Evolutionary conservation across 2,888 invertebrate species (phyloP).

Genomic region (Hydroisotoma schaefferi): DNA sequence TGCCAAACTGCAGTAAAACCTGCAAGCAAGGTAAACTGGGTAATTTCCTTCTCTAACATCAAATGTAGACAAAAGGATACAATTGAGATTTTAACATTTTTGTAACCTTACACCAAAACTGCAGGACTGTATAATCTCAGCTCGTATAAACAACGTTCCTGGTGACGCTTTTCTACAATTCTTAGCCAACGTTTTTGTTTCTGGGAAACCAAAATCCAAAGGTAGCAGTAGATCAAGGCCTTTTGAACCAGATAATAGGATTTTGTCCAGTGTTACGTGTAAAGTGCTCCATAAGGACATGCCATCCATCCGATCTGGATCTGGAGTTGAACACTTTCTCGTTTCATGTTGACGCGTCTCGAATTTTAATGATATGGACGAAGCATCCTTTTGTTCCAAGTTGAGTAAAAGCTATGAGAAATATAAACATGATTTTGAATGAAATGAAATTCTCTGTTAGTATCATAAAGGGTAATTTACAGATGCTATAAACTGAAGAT

Average conservation of each 20-base stretch:
- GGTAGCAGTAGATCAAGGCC: slow-evolving; percentile 3
- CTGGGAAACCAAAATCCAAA: slow-evolving; percentile 8
- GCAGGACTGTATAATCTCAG: slow-evolving; percentile 11
- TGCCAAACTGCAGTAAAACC: slow-evolving; percentile 39
- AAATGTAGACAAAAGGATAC: neutral
- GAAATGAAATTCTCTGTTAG: neutral
- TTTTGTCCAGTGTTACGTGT: slow-evolving; percentile 2
- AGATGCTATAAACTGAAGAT: slow-evolving; percentile 17
- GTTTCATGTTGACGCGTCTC: slow-evolving; percentile 4
- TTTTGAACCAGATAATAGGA: neutral
- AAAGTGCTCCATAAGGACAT: slow-evolving; percentile 8
- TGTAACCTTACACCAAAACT: slow-evolving; percentile 10
- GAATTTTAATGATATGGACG: slow-evolving; percentile 10
- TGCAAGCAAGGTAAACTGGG: neutral
- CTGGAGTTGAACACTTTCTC: slow-evolving; percentile 2
- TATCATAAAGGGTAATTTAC: neutral
- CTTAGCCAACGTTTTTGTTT: neutral
- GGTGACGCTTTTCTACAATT: slow-evolving; percentile 9
- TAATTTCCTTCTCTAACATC: neutral
- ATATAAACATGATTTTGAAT: neutral
- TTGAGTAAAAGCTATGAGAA: neutral
- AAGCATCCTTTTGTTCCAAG: slow-evolving; percentile 2
- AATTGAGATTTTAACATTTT: neutral
- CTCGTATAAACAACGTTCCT: slow-evolving; percentile 19
- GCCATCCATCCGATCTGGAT: neutral